Base-by-base conservation (phyloP, 2,797 vertebrate genomes). In the Trachurus trachurus region DNA sequence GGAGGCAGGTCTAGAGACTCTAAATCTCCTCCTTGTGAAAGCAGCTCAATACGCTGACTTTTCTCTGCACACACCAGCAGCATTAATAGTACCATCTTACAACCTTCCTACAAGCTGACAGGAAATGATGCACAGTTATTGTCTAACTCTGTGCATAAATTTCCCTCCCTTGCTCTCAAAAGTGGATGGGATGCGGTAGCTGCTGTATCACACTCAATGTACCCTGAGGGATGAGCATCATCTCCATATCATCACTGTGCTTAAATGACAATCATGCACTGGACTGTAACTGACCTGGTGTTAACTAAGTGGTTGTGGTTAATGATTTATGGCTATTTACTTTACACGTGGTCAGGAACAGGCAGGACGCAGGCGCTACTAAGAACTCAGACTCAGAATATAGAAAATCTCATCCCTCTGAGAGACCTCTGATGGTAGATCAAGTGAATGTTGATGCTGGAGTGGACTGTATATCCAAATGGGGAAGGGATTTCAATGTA, bases 11-110 rank as follows among this genome's bases (percentile, higher is more conserved):
- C 1, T 29, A 62, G 82, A 88, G 87, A 80, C 87, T 79, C 82
- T 93, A 90, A 92, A 90, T 89, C 91, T 90, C 84, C 69, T 66
- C 71, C 42, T 29, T 21, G 37, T 82, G 81, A 90, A 87, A 80
- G 83, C 84, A 82, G 81, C 80, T 92, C 86, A 84, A 84, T 87
- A 89, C 50, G 62, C 74, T 84, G 76, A 89, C 83, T 82, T 88
- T 71, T 76, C 68, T 74, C 50, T n/a, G 73, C 76, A 69, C 86
- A 87, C 67, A 78, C 64, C 53, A 4, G 50, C 56, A 56, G 34
- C 54, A 80, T 72, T 75, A 66, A 68, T 19, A 67, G 34, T 40
- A 42, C 16, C 10, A 86, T 71, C 65, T 66, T 5, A 2, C 17
- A 76, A 59, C 31, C 53, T 72, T 60, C 17, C 10, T 11, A n/a